Percentiles rank a stretch among this genome's conserved stretches.
These are phyloP conservation scores for Amblyornis subalaris DNA, from an alignment of 2,113 vertebrate genomes.

Conservation along the genomic window DNA sequence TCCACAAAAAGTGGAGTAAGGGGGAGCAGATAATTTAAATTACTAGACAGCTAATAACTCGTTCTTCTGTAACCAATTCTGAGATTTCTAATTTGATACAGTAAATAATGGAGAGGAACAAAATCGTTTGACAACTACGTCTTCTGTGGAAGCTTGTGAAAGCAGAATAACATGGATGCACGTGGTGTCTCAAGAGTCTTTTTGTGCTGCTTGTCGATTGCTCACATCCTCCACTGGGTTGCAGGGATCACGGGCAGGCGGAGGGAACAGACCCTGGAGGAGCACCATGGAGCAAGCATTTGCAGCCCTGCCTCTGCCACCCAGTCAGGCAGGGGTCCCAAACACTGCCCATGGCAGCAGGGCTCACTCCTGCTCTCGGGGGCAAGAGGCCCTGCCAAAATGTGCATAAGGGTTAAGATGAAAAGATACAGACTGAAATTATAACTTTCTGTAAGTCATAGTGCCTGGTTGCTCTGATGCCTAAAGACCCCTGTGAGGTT, in stretches of 20 bases:
- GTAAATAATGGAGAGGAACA: slow-evolving; percentile 15
- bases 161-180: neutral
- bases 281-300: accelerated
- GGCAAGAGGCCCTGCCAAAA: neutral
- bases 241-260: neutral
- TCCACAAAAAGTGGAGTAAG: neutral
- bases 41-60: neutral
- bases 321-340: neutral
- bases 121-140: neutral
- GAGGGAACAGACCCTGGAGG: accelerated
- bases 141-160: neutral
- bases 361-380: accelerated
- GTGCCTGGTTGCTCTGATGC: neutral
- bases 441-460: neutral
- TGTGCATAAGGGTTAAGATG: neutral
- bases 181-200: neutral
- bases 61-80: neutral
- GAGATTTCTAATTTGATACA: neutral
- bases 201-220: neutral
- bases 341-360: neutral
- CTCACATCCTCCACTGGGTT: neutral
- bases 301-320: neutral
- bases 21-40: slow-evolving; percentile 6
- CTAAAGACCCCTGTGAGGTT: neutral
- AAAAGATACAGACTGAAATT: neutral